A percentile compares a stretch with the other conserved stretches of the same genome.
Evolutionary conservation across 1,140 invertebrate genomes (phyloP).

Genomic region (Gonatopus flavifemur): DNA sequence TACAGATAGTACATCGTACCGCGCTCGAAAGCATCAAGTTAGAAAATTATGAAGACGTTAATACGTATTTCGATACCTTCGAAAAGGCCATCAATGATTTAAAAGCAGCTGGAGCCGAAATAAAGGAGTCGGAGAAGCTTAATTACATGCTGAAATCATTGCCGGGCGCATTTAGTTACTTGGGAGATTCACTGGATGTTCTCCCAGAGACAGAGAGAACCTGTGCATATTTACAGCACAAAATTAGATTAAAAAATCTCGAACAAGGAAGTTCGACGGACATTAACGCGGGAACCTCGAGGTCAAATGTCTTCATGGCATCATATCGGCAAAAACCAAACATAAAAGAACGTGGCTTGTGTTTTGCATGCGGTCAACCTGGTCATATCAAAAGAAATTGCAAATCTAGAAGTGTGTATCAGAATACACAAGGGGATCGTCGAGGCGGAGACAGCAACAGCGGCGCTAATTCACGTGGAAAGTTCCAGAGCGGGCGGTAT

Average conservation of each 20-base stretch:
- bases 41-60: conserved; percentile 25
- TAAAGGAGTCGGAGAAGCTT: too few species aligned
- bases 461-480: too few species aligned
- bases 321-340: background rate
- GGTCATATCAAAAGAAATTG: background rate
- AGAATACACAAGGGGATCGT: too few species aligned
- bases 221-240: background rate
- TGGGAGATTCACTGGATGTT: conserved; percentile 35
- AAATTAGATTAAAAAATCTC: conserved; percentile 2
- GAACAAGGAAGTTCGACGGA: background rate
- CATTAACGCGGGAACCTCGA: background rate
- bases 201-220: background rate
- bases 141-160: conserved; percentile 42
- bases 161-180: conserved; percentile 32
- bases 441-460: too few species aligned
- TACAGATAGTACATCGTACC: conserved; percentile 36
- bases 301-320: too few species aligned
- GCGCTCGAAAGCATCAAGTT: conserved; percentile 30
- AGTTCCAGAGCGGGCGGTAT: too few species aligned
- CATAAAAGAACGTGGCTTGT: too few species aligned
- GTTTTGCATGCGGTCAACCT: background rate
- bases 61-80: too few species aligned
- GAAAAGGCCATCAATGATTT: too few species aligned
- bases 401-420: background rate
- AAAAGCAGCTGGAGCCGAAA: too few species aligned